Evolutionary conservation across 2,888 invertebrate genomes (phyloP).

Genomic region (Odontocerum albicorne): DNA sequence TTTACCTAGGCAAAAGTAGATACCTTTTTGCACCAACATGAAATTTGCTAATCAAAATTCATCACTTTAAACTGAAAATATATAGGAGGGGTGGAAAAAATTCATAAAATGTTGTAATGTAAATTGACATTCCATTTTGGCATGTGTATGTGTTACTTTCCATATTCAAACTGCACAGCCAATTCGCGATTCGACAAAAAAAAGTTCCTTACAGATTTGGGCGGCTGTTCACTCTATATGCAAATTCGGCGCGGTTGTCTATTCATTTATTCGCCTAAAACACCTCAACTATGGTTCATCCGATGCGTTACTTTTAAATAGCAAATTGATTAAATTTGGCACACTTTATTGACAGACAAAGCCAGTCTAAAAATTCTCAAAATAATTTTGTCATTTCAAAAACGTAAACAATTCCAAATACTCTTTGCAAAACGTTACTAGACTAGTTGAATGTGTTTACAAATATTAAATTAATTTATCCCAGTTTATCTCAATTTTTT

Average conservation of each 20-base stretch:
- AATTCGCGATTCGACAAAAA: constrained; percentile 12
- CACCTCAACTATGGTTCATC: not conserved
- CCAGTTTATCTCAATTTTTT: too few species aligned
- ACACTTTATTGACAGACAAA: too few species aligned
- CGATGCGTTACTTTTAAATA: constrained; percentile 6
- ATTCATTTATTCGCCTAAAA: constrained; percentile 15
- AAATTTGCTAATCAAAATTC: too few species aligned
- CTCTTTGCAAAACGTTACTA: too few species aligned
- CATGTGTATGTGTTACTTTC: constrained; percentile 29
- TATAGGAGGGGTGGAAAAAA: not conserved
- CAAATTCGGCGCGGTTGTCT: constrained; percentile 27
- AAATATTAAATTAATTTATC: too few species aligned
- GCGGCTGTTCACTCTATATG: constrained; percentile 34
- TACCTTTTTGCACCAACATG: too few species aligned
- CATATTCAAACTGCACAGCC: constrained; percentile 14
- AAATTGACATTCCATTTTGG: constrained; percentile 15
- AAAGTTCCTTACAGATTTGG: constrained; percentile 15
- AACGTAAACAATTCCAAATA: too few species aligned
- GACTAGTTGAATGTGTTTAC: too few species aligned
- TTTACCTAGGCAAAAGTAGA: too few species aligned
- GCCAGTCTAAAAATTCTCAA: not conserved
- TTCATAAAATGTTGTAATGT: not conserved
- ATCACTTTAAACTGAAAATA: too few species aligned
- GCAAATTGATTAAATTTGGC: too few species aligned
- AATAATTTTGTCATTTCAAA: constrained; percentile 35